Evolutionary conservation across 2,113 vertebrate genomes (phyloP), one percentile per base, ranked within the genome.

Genomic region (Stigmatopora argus): DNA sequence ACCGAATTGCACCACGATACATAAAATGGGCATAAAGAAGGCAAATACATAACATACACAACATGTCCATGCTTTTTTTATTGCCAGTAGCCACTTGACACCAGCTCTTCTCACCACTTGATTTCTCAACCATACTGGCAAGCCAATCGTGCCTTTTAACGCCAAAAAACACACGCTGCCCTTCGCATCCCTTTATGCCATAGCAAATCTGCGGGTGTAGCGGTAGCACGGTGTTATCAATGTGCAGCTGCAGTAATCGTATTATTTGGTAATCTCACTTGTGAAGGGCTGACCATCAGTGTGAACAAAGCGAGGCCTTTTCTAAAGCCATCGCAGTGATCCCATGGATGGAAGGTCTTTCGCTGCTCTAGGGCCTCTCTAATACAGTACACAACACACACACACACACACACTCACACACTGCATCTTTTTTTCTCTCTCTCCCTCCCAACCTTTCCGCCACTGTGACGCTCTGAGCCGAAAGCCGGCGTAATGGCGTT

Each of bases 211-310:
- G 82, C 84, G 81, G 73, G 74, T 44, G 80, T 82, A 79, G 79
- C 72, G 66, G 84, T 75, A 71, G 78, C 71, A 64, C 77, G 41
- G 73, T 78, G 83, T 87, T 87, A 88, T 87, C 84, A 74, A 66
- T 47, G 77, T 77, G 80, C 86, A 75, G 80, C 84, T 73, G 80
- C 83, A 67, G 78, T 87, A 88, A 89, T 85, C 80, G 77, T 83
- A 88, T 88, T 89, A 89, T 88, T 89, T 86, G 82, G 85, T 87
- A 71, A 87, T 84, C 85, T 89, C 85, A 80, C 83, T 82, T 85
- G 83, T 80, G 80, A 82, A 73, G 62, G 78, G 78, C 84, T 84
- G 85, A 85, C 84, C 86, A 83, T 82, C 82, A 85, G 69, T 71
- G 70, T 74, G 81, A 83, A 87, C 84, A 86, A 82, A 84, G 81